Base-by-base conservation (phyloP, 2,797 vertebrate species). In the Megalops cyprinoides region DNA sequence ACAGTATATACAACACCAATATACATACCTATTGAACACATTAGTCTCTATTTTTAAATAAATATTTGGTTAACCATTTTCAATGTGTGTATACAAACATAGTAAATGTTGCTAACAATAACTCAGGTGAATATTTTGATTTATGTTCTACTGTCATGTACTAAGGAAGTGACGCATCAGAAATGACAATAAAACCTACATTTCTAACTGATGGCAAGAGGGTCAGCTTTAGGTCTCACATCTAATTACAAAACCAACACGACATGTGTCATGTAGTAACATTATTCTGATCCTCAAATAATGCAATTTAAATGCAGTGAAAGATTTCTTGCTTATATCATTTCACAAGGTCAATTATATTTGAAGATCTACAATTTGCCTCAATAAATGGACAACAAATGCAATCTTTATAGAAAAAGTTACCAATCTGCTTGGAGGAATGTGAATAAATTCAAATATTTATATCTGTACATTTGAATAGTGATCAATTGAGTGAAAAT, bases 1-100 rank as follows among this genome's bases (percentile, higher is more conserved):
- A 89, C 74, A 56, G 80, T 90, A 90, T 90, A 83, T 89, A 92
- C 90, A 93, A 86, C 79, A 79, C 86, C 77, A 90, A 89, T 89
- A 83, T 90, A 90, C 89, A 91, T 74, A 81, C 86, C 82, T 88
- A 74, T 84, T 39, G 44, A 80, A 80, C 37, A 48, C 49, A 23
- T 60, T 79, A 77, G 81, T 77, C 82, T 84, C 74, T 86, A 78
- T 83, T 44, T 86, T 82, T 86, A 84, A 90, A 90, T 92, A 91
- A 91, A 92, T 91, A 92, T 86, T 86, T 82, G 85, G 83, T 71
- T 71, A 71, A 71, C 67, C 37, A 71, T 42, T 20, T 71, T 71
- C 20, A 42, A 15, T n/a, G 67, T 86, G 87, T 86, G 87, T 3
- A 65, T 74, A 80, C 82, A 60, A 25, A 76, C 46, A 3, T 44